Conservation (phyloP, 2,113 vertebrate genomes). For the Bucco capensis region DNA sequence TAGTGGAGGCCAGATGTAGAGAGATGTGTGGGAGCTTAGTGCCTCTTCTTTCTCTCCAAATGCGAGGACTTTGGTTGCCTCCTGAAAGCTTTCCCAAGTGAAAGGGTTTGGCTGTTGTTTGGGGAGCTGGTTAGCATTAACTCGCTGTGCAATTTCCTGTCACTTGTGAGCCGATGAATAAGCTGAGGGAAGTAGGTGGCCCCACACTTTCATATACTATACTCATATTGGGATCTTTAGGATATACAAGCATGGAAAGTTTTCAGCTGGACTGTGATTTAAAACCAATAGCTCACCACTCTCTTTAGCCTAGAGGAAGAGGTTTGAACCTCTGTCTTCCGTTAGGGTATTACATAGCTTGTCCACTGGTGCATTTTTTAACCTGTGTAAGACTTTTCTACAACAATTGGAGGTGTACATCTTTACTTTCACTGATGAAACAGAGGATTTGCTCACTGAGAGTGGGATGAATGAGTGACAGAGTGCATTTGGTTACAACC, state of each 20-base stretch:
- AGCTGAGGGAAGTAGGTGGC: conserved; percentile 7
- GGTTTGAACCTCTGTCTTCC: neutral
- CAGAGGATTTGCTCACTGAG: rapidly evolving
- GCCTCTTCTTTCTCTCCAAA: conserved; percentile 32
- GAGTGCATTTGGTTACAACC: neutral
- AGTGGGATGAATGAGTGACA: neutral
- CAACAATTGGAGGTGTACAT: neutral
- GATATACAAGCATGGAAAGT: neutral
- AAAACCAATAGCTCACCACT: neutral
- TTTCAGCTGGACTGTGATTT: neutral
- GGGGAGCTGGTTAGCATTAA: conserved; percentile 33
- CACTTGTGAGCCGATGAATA: neutral
- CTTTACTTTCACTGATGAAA: neutral
- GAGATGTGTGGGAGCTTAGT: neutral
- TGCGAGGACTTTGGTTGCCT: neutral
- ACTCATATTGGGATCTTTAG: neutral
- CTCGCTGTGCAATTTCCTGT: conserved; percentile 34
- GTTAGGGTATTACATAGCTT: neutral
- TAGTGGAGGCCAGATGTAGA: neutral
- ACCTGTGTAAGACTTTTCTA: neutral
- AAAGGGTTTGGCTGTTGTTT: neutral
- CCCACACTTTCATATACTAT: neutral
- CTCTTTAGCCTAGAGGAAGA: neutral
- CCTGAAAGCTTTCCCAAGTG: conserved; percentile 12
- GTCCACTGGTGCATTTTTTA: neutral